Evolutionary conservation across 2,797 vertebrate genomes (phyloP).

Genomic region (Cyprinodon diabolis): DNA sequence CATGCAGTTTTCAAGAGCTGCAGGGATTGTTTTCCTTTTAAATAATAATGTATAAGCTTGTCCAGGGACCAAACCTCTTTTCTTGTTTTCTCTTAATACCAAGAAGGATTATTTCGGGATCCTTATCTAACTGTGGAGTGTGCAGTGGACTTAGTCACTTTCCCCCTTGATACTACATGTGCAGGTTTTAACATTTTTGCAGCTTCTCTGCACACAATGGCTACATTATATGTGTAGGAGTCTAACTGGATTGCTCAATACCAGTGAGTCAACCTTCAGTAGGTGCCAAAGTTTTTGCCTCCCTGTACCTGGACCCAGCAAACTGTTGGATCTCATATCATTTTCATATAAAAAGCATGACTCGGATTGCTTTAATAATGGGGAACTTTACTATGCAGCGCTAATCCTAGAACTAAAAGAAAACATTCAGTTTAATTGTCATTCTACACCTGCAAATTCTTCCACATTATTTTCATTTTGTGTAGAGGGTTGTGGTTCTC

Average conservation of each 20-base stretch:
- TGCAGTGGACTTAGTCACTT: slow-evolving; percentile 55
- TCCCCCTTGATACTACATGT: slow-evolving; percentile 59
- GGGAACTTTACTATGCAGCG: slow-evolving; percentile 16
- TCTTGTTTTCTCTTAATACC: slow-evolving; percentile 46
- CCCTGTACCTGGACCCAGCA: slow-evolving; percentile 36
- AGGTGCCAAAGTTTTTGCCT: slow-evolving; percentile 61
- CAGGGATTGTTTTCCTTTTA: slow-evolving; percentile 18
- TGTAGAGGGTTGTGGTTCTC: no score
- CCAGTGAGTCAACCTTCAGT: slow-evolving; percentile 67
- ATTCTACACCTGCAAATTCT: not conserved
- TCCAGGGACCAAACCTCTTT: slow-evolving; percentile 28
- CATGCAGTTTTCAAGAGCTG: slow-evolving; percentile 9
- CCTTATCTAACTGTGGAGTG: slow-evolving; percentile 41
- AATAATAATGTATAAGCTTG: slow-evolving; percentile 18
- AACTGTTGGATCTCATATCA: slow-evolving; percentile 54
- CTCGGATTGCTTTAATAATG: slow-evolving; percentile 27
- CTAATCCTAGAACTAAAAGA: slow-evolving; percentile 23
- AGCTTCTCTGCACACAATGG: slow-evolving; percentile 43
- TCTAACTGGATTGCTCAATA: slow-evolving; percentile 60
- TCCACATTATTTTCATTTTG: not conserved
- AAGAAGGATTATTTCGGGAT: slow-evolving; percentile 58
- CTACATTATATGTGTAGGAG: slow-evolving; percentile 64
- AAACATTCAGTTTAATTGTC: not conserved
- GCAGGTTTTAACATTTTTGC: slow-evolving; percentile 55
- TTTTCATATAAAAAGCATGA: slow-evolving; percentile 52